Evolutionary conservation across 2,888 invertebrate genomes (phyloP), one percentile per base, ranked within the genome.

Genomic region (Reticulitermes lucifugus): DNA sequence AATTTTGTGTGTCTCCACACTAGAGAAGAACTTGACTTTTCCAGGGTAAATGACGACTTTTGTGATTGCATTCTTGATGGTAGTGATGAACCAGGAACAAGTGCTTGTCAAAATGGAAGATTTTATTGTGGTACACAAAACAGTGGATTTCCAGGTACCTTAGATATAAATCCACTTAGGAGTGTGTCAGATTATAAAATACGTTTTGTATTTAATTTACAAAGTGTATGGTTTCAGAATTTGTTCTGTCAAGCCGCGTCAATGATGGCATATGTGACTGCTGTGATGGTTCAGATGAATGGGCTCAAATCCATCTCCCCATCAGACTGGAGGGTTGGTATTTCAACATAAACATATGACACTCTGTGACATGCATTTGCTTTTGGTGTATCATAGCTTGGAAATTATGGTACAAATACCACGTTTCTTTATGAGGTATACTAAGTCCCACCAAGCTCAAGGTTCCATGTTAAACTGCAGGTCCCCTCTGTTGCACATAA

Each of bases 201-300:
- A 18, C 6, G 60, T 2, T 9, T 65, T 65, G 65, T 65, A 65
- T 10, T 25, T 65, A n/a, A 65, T 65, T 65, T n/a, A 25, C 25
- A 9, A 65, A n/a, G 6, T 65, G 65, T 65, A 6, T 4, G n/a
- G 25, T 91, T 91, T 88, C 89, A 89, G 84, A 90, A 92, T 51
- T 87, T 89, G 95, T 99, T 88, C 94, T 95, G 14, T 96, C 98
- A 3, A 95, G 95, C 87, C 93, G 95, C 89, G 96, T 99, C 0
- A 98, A 98, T 91, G 98, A 99, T 93, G 97, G 97, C 10, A 95
- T 98, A 87, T 98, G 98, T 92, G 98, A 98, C 91, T 98, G 98
- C 89, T 97, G 97, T 90, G 97, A 97, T 91, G 97, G 97, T n/a
- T 96, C 96, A 79, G 97, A 97, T 91, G 97, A 97, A 90, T 96